Percentiles rank a stretch among this genome's conserved stretches.
These are phyloP conservation scores for Cataglyphis cursor DNA, from an alignment of 2,888 invertebrate species.

Conservation along the genomic window DNA sequence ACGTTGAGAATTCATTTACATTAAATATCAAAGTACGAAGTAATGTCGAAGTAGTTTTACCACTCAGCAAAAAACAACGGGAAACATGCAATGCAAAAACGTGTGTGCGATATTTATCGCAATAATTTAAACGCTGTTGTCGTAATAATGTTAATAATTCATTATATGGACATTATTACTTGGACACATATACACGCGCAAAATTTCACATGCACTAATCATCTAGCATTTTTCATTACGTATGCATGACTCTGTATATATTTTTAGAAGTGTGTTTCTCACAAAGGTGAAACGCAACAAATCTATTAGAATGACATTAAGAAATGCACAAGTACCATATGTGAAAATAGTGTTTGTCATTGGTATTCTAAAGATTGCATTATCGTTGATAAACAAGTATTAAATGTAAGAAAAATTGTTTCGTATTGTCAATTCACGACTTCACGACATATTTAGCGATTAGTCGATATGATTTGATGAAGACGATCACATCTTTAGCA, in stretches of 20 bases:
- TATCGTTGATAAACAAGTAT: neutral
- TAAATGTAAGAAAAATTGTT: neutral
- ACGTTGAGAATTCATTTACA: neutral
- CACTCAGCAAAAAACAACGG: conserved; percentile 12
- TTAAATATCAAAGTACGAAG: neutral
- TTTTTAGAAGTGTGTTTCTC: conserved; percentile 3
- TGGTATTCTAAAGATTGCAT: conserved; percentile 10
- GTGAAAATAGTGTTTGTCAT: conserved; percentile 5
- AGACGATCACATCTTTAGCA: neutral
- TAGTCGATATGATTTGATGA: neutral
- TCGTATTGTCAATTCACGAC: neutral
- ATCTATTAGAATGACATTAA: conserved; percentile 21
- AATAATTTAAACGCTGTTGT: neutral
- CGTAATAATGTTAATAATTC: conserved; percentile 1
- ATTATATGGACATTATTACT: neutral
- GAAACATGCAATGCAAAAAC: neutral
- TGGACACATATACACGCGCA: neutral
- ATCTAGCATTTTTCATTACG: neutral
- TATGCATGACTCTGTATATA: neutral
- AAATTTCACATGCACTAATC: neutral
- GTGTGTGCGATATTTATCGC: neutral
- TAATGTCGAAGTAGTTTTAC: neutral
- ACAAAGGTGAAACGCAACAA: neutral
- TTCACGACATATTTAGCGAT: neutral
- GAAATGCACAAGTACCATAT: neutral